Evolutionary conservation across 2,113 vertebrate genomes (phyloP).

Genomic region (Vulpes vulpes): DNA sequence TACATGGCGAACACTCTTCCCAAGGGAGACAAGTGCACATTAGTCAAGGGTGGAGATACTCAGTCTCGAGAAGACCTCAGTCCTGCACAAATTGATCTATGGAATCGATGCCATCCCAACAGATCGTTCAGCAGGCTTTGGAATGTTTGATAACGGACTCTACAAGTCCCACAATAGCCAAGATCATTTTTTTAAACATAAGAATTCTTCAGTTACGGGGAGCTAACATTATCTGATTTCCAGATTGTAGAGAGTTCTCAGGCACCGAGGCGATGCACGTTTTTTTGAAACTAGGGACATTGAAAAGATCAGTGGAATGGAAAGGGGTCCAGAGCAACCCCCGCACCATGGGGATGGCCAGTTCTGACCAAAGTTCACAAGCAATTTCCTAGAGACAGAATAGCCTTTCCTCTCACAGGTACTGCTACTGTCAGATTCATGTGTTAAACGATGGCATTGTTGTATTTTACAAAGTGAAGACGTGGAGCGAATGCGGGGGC

Average conservation of each 20-base stretch:
- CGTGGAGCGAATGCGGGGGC: accelerated
- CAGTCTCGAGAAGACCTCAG: not conserved
- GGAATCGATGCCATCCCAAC: not conserved
- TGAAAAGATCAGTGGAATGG: not conserved
- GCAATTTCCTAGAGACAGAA: not conserved
- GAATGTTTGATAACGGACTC: not conserved
- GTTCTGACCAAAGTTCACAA: not conserved
- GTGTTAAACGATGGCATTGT: not conserved
- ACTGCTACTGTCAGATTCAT: too few relatives aligned
- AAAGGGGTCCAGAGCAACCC: not conserved
- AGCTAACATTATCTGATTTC: not conserved
- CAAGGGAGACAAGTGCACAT: not conserved
- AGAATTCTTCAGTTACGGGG: not conserved
- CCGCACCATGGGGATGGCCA: not conserved
- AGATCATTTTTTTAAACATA: slow-evolving; percentile 3
- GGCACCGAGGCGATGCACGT: not conserved
- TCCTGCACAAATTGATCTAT: not conserved
- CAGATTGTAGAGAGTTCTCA: not conserved
- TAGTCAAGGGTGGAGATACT: not conserved
- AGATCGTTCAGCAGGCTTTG: not conserved
- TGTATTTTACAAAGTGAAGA: not conserved
- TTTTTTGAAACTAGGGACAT: not conserved
- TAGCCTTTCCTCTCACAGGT: not conserved
- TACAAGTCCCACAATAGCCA: not conserved
- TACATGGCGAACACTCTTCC: not conserved